These are phyloP conservation scores for Xiphorhynchus elegans DNA, from an alignment of 2,113 vertebrate genomes.

Conservation along the genomic window DNA sequence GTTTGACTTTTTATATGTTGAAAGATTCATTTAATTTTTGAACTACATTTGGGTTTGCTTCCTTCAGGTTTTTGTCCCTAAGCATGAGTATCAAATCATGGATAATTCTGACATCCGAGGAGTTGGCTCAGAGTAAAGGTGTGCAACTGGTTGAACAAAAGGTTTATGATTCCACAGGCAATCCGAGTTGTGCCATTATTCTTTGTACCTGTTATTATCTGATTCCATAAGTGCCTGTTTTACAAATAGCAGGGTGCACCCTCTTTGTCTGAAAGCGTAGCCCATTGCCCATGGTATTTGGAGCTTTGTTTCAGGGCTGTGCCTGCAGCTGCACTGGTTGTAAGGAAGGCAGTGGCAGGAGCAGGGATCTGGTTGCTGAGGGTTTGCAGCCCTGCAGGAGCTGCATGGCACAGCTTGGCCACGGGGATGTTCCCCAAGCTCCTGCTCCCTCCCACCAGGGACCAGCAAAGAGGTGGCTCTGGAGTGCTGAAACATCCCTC, in stretches of 20 bases:
- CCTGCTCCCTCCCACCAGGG: background rate
- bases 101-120: background rate
- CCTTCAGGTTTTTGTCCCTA: fast-evolving
- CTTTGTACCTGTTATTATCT: background rate
- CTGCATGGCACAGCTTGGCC: background rate
- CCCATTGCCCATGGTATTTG: background rate
- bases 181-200: background rate
- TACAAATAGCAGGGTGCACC: background rate
- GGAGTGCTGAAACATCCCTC: background rate
- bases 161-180: background rate
- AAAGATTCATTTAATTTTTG: background rate
- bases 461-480: background rate
- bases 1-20: background rate
- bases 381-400: background rate
- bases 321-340: background rate
- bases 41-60: background rate
- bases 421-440: background rate
- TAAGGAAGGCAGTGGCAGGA: background rate
- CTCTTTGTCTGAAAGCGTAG: background rate
- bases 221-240: background rate
- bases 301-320: background rate
- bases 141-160: background rate
- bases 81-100: background rate
- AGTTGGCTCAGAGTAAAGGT: background rate
- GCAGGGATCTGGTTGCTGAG: background rate